Conservation (phyloP, 2,113 vertebrate species). For the Tyto alba region DNA sequence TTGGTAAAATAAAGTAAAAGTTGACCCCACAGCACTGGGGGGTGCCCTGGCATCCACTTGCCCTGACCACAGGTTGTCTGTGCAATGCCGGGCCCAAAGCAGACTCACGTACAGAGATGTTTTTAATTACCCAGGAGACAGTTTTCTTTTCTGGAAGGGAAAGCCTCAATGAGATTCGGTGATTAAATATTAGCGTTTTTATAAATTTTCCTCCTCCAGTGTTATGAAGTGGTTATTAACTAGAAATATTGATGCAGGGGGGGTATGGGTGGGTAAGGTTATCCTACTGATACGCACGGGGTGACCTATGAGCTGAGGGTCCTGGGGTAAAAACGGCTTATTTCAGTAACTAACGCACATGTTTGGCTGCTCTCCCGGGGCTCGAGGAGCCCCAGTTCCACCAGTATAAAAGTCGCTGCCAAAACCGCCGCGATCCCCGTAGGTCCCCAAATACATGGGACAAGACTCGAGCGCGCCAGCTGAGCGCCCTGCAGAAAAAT, state of each 20-base stretch:
- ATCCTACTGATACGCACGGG: background rate
- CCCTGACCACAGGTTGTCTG: background rate
- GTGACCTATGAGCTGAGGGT: background rate
- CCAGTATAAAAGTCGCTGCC: background rate
- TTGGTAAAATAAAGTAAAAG: background rate
- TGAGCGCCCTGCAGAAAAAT: background rate
- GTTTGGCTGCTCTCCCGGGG: background rate
- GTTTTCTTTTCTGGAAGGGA: background rate
- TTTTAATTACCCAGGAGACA: background rate
- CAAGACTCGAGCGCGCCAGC: background rate
- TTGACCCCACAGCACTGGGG: background rate
- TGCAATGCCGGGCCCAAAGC: background rate
- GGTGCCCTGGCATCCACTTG: accelerated
- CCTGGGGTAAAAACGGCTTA: background rate
- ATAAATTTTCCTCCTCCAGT: background rate
- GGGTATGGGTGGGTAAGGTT: background rate
- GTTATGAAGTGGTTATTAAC: background rate
- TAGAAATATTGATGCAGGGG: background rate
- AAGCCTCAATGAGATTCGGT: background rate
- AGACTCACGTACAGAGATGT: accelerated
- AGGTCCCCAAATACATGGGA: no score
- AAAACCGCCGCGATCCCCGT: accelerated
- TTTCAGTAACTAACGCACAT: background rate
- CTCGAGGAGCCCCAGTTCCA: background rate
- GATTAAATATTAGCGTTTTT: background rate